Evolutionary conservation across 1,140 invertebrate species (phyloP).

Genomic region (Pseudobourletiella spinata): DNA sequence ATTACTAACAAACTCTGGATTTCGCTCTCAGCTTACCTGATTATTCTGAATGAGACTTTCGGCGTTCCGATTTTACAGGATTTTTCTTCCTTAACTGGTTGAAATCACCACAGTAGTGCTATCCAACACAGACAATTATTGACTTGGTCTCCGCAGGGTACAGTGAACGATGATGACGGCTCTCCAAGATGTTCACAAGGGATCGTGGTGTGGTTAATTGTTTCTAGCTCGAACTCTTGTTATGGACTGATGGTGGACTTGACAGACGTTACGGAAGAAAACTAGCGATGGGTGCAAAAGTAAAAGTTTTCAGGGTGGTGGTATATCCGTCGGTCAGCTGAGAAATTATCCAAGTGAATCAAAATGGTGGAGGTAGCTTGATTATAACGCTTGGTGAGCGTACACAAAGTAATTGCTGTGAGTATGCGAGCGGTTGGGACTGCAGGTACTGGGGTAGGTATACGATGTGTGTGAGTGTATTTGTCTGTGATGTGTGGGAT

Average conservation of each 20-base stretch:
- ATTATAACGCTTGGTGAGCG: background rate
- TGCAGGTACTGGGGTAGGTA: background rate
- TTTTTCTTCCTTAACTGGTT: too few relatives aligned
- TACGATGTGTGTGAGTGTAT: too few relatives aligned
- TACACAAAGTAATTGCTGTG: background rate
- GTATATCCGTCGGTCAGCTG: constrained; percentile 6
- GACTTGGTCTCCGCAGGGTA: too few relatives aligned
- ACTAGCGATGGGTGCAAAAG: constrained; percentile 26
- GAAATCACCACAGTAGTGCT: background rate
- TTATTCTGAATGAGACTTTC: too few relatives aligned
- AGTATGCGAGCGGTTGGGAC: background rate
- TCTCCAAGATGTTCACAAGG: background rate
- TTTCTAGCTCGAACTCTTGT: constrained; percentile 19
- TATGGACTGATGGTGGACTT: constrained; percentile 22
- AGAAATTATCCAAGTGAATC: constrained; percentile 21
- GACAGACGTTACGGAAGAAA: constrained; percentile 27
- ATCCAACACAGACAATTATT: background rate
- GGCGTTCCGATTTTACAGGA: too few relatives aligned
- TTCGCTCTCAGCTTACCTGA: too few relatives aligned
- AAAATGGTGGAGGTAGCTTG: constrained; percentile 3
- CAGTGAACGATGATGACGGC: background rate
- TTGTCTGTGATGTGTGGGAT: too few relatives aligned
- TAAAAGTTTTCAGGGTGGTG: constrained; percentile 24
- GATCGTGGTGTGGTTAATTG: background rate
- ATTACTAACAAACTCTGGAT: too few relatives aligned